Evolutionary conservation across 2,797 vertebrate genomes (phyloP).

Genomic region (Spinus olivaceus): DNA sequence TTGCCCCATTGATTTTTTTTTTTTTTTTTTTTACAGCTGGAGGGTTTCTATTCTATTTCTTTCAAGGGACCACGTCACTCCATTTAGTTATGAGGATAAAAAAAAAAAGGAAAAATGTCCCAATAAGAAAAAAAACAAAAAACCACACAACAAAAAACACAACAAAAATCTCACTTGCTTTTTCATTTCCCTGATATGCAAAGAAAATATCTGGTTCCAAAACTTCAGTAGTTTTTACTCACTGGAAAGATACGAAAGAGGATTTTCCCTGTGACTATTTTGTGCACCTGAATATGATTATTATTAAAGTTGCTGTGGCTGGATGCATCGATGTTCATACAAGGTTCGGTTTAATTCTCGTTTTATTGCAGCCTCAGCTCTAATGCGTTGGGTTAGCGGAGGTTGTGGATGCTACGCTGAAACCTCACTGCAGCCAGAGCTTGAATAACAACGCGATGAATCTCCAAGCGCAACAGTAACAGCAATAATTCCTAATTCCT

Average conservation of each 20-base stretch:
- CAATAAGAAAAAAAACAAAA: rapidly evolving
- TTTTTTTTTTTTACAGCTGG: background rate
- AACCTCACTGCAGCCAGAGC: background rate
- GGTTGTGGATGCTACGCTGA: background rate
- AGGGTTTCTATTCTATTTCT: background rate
- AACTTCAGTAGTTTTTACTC: background rate
- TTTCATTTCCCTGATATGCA: background rate
- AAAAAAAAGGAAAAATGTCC: rapidly evolving
- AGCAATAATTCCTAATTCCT: background rate
- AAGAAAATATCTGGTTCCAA: background rate
- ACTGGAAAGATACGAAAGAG: background rate
- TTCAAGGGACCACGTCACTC: background rate
- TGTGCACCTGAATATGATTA: background rate
- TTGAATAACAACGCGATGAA: background rate
- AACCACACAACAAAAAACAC: too few species aligned
- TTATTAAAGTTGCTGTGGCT: background rate
- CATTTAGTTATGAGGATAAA: background rate
- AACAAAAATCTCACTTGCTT: background rate
- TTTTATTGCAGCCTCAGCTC: background rate
- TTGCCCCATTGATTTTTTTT: background rate
- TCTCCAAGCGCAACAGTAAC: background rate
- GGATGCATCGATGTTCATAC: background rate
- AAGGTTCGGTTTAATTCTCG: background rate
- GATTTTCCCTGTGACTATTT: background rate
- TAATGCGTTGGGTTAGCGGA: background rate